Evolutionary conservation across 2,888 invertebrate genomes (phyloP), one percentile per base, ranked within the genome.

Genomic region (Eremobia ochroleuca): DNA sequence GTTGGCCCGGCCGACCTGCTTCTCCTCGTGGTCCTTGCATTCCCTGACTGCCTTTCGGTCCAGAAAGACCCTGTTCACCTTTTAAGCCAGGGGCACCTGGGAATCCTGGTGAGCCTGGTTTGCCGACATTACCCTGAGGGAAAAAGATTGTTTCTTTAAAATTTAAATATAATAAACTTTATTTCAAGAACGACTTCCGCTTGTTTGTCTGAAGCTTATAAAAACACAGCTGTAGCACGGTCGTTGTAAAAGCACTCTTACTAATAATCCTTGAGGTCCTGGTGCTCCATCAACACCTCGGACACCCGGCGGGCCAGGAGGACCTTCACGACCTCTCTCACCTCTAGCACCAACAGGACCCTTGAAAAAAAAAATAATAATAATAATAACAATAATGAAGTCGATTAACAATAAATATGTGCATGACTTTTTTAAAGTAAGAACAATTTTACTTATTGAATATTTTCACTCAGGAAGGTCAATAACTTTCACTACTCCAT

Each of bases 61-160:
- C 99, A 76, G 94, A 93, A 70, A 97, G 90, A 37, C 99, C 99
- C 94, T 97, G 97, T 93, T 98, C 98, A 25, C 98, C 99, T 95
- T 98, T 99, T 55, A 97, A 95, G 5, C 99, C 99, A 40, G 98
- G 98, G 82, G 97, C 97, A 49, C 99, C 99, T 13, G 98, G 98
- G 91, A 98, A 98, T 4, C 99, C 99, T 40, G 98, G 98, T 28
- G 98, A 96, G 5, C 99, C 99, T 34, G 98, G 97, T 95, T 99
- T 98, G 2, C 99, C 99, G 71, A 98, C 95, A 46, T 98, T 97
- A 58, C 99, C 99, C 97, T 98, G 84, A 5, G 0, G 31, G 92
- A 6, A 49, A 64, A 64, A 61, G 11, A 4, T 52, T 6, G 49
- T 64, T 18, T 13, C 3, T 15, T 61, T 31, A 31, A 31, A 59